These are phyloP conservation scores for Zosterops lateralis DNA, from an alignment of 2,113 vertebrate genomes.

Conservation along the genomic window DNA sequence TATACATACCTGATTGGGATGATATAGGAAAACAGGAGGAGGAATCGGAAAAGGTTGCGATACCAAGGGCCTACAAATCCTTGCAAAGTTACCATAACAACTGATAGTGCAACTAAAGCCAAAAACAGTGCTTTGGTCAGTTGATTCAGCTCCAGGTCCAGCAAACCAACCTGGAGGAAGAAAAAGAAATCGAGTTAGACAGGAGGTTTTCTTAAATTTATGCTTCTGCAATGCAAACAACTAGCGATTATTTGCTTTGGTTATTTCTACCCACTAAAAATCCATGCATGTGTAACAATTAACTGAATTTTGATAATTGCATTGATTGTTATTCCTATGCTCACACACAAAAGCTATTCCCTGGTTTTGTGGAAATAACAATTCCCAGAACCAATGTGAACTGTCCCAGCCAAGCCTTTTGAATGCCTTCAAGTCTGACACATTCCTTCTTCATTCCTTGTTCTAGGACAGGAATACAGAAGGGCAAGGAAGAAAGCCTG, in stretches of 20 bases:
- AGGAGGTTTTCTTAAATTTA: not conserved
- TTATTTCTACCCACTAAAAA: not conserved
- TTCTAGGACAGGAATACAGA: not conserved
- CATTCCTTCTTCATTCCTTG: not conserved
- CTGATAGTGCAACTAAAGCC: conserved; percentile 88
- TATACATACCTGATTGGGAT: conserved; percentile 93
- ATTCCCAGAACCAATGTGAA: not conserved
- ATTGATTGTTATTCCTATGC: not conserved
- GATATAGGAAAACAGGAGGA: conserved; percentile 98
- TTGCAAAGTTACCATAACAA: conserved; percentile 95
- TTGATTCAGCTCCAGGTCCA: conserved; percentile 94
- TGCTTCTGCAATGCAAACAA: not conserved
- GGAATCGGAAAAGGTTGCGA: conserved; percentile 91
- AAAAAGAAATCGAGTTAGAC: not conserved
- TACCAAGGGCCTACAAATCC: conserved; percentile 94
- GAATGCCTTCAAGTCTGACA: not conserved
- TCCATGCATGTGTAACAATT: not conserved
- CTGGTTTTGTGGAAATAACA: not conserved
- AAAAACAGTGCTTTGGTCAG: conserved; percentile 95
- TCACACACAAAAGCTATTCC: not conserved
- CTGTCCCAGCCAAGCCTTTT: not conserved
- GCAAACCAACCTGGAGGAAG: conserved; percentile 84
- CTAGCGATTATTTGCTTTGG: not conserved
- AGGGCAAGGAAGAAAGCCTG: not conserved
- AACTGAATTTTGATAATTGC: not conserved